Evolutionary conservation across 2,113 vertebrate genomes (phyloP).

Genomic region (Cervus canadensis): DNA sequence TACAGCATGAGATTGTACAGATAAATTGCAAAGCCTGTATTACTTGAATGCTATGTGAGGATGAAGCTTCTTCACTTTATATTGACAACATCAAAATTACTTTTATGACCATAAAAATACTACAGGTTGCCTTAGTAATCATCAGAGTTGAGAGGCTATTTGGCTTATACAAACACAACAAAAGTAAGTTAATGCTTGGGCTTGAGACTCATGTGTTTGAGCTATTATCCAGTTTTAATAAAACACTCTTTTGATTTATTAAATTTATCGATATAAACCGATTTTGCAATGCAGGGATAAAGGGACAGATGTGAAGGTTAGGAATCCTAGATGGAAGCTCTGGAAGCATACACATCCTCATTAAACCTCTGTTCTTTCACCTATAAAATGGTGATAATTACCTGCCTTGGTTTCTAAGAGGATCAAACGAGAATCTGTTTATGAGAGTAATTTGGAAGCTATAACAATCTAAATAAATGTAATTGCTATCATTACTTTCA

Average conservation of each 20-base stretch:
- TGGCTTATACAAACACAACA: neutral
- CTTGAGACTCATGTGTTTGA: neutral
- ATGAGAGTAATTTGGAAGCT: conserved; percentile 4
- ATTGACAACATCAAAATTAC: neutral
- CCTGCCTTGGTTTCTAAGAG: neutral
- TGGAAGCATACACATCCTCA: neutral
- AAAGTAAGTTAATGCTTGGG: neutral
- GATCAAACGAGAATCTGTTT: conserved; percentile 26
- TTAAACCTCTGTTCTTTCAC: neutral
- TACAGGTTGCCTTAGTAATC: neutral
- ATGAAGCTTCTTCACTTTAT: neutral
- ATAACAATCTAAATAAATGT: conserved; percentile 8
- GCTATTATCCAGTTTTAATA: neutral
- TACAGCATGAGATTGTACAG: neutral
- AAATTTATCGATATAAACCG: neutral
- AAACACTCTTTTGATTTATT: neutral
- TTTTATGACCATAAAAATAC: neutral
- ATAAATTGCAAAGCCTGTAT: neutral
- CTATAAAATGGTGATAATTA: conserved; percentile 3
- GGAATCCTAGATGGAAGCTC: neutral
- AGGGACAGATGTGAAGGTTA: neutral
- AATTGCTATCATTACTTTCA: neutral
- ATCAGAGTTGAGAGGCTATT: neutral
- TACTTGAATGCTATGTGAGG: neutral
- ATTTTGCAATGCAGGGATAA: neutral